These are phyloP conservation scores for Epicauta chinensis DNA, from an alignment of 1,140 invertebrate genomes.

Conservation along the genomic window DNA sequence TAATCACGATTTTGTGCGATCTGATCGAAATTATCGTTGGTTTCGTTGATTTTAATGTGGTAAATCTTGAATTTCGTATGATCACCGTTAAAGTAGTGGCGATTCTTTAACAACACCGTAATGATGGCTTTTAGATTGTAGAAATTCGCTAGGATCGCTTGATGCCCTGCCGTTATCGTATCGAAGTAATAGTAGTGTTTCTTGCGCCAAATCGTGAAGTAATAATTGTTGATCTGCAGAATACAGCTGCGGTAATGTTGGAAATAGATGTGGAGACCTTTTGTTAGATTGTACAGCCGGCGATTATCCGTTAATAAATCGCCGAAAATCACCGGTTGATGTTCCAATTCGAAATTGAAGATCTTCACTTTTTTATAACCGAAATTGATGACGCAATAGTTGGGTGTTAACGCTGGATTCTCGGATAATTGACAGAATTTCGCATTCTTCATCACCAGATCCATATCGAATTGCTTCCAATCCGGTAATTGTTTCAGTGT, in stretches of 20 bases:
- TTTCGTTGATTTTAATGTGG: slow-evolving; percentile 37
- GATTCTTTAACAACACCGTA: slow-evolving; percentile 45
- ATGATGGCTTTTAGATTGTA: slow-evolving; percentile 44
- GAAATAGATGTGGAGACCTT: slow-evolving; percentile 50
- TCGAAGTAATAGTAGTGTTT: slow-evolving; percentile 51
- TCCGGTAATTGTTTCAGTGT: too few species aligned
- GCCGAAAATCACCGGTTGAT: slow-evolving; percentile 35
- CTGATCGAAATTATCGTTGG: slow-evolving; percentile 47
- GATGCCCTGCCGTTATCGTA: slow-evolving; percentile 41
- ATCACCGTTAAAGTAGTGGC: slow-evolving; percentile 2
- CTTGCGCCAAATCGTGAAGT: slow-evolving; percentile 50
- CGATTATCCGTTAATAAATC: slow-evolving; percentile 41
- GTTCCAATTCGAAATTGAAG: slow-evolving; percentile 32
- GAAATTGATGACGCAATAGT: slow-evolving; percentile 31
- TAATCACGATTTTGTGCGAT: too few species aligned
- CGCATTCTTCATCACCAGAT: too few species aligned
- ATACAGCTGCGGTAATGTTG: slow-evolving; percentile 44
- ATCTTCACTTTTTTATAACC: slow-evolving; percentile 27
- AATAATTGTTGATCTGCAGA: slow-evolving; percentile 44
- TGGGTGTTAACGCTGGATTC: too few species aligned
- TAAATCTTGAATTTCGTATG: slow-evolving; percentile 40
- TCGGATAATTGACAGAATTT: too few species aligned
- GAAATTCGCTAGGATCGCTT: slow-evolving; percentile 47
- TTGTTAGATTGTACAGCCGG: slow-evolving; percentile 47
- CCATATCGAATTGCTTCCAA: too few species aligned